phyloP scores from a whole-genome alignment of 2,113 vertebrate genomes.

The Papio anubis region DNA sequence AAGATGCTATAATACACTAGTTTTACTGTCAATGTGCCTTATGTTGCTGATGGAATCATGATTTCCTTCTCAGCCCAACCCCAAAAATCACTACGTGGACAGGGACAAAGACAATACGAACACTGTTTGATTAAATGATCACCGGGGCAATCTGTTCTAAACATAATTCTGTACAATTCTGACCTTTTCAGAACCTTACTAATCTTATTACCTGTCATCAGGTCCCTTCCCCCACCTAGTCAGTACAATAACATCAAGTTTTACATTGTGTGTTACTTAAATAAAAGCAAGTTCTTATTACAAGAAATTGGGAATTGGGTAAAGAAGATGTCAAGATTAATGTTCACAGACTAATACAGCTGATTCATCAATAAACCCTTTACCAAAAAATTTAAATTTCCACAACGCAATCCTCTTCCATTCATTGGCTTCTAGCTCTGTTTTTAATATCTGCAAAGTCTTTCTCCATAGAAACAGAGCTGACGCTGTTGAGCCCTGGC shows the following conservation, averaged over 20 bases:
- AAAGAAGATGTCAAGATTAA: slow-evolving; percentile 57
- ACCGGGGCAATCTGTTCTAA: slow-evolving; percentile 71
- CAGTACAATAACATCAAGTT: slow-evolving; percentile 51
- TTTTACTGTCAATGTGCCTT: slow-evolving; percentile 54
- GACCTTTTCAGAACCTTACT: slow-evolving; percentile 82
- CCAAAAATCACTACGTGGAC: slow-evolving; percentile 62
- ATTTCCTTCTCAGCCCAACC: slow-evolving; percentile 59
- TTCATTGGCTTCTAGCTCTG: slow-evolving; percentile 18
- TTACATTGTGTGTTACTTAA: slow-evolving; percentile 78
- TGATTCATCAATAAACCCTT: slow-evolving; percentile 35
- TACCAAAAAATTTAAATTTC: slow-evolving; percentile 39
- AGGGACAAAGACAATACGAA: slow-evolving; percentile 47
- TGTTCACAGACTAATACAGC: slow-evolving; percentile 22
- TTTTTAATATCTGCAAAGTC: slow-evolving; percentile 33
- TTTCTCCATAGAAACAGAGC: slow-evolving; percentile 46
- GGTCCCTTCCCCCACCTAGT: slow-evolving; percentile 52
- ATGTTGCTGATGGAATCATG: slow-evolving; percentile 12
- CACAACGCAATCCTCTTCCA: not conserved
- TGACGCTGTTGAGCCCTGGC: slow-evolving; percentile 41
- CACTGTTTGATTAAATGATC: slow-evolving; percentile 60
- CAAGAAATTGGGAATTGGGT: slow-evolving; percentile 28
- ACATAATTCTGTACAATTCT: slow-evolving; percentile 69
- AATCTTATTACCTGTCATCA: slow-evolving; percentile 80
- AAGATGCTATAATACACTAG: slow-evolving; percentile 58
- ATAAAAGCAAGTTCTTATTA: slow-evolving; percentile 56